Evolutionary conservation across 2,888 invertebrate species (phyloP).

Genomic region (Sarcophaga caerulescens): DNA sequence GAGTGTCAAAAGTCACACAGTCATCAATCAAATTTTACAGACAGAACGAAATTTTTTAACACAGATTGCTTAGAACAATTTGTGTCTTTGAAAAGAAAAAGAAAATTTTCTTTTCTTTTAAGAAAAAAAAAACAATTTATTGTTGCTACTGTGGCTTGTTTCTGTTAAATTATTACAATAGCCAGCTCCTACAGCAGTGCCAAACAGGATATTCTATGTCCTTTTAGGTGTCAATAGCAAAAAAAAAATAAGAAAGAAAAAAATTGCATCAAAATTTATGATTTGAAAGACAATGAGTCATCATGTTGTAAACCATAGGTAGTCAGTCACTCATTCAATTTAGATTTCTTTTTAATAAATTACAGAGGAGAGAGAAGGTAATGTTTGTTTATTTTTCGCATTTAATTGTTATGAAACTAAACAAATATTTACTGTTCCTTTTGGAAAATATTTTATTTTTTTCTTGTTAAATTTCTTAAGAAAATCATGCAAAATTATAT

Average conservation of each 20-base stretch:
- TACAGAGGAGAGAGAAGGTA: background rate
- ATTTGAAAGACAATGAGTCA: background rate
- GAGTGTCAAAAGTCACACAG: constrained; percentile 79
- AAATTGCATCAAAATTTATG: constrained; percentile 39
- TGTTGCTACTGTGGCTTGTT: constrained; percentile 60
- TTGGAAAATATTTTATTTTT: too few relatives aligned
- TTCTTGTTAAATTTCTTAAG: too few relatives aligned
- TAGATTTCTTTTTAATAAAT: background rate
- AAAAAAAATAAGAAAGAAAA: background rate
- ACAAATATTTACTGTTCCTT: background rate
- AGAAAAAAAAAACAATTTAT: constrained; percentile 8
- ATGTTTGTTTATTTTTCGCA: background rate
- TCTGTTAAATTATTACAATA: constrained; percentile 30
- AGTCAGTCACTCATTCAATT: background rate
- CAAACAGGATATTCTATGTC: constrained; percentile 43
- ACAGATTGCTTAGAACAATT: constrained; percentile 8
- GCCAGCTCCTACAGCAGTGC: constrained; percentile 36
- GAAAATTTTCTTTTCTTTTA: background rate
- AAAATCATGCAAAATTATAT: background rate
- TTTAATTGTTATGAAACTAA: background rate
- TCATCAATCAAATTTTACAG: constrained; percentile 78
- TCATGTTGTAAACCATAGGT: background rate
- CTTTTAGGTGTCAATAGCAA: background rate
- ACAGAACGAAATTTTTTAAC: constrained; percentile 65
- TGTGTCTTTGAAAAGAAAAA: background rate